phyloP scores from a whole-genome alignment of 2,797 vertebrate species.

The Xenops minutus region DNA sequence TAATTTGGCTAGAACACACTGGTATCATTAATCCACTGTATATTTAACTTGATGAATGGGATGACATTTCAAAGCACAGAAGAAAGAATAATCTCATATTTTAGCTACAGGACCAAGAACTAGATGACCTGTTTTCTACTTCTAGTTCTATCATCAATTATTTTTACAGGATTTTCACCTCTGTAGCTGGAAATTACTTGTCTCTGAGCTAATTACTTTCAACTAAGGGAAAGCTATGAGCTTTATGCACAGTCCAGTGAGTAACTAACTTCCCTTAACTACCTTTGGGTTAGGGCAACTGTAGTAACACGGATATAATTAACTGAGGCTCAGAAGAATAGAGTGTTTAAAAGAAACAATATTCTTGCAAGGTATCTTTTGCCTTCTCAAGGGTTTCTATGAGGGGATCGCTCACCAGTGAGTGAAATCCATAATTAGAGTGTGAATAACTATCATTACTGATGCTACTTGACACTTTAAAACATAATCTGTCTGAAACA shows the following conservation, averaged over 20 bases:
- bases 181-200: background rate
- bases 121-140: slow-evolving; percentile 4
- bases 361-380: background rate
- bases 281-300: background rate
- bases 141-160: background rate
- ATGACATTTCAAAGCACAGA: slow-evolving; percentile 25
- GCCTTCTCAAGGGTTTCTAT: background rate
- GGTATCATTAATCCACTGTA: slow-evolving; percentile 19
- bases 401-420: background rate
- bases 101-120: background rate
- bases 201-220: slow-evolving; percentile 1
- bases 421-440: background rate
- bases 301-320: background rate
- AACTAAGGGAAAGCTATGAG: background rate
- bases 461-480: background rate
- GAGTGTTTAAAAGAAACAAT: background rate
- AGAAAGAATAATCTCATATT: slow-evolving; percentile 13
- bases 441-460: background rate
- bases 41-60: slow-evolving; percentile 51
- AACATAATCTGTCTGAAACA: background rate
- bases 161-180: slow-evolving; percentile 17
- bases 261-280: background rate
- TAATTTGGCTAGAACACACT: slow-evolving; percentile 7
- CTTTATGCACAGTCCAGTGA: background rate
- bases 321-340: background rate